Evolutionary conservation across 2,113 vertebrate genomes (phyloP).

Genomic region (Otus sunia): DNA sequence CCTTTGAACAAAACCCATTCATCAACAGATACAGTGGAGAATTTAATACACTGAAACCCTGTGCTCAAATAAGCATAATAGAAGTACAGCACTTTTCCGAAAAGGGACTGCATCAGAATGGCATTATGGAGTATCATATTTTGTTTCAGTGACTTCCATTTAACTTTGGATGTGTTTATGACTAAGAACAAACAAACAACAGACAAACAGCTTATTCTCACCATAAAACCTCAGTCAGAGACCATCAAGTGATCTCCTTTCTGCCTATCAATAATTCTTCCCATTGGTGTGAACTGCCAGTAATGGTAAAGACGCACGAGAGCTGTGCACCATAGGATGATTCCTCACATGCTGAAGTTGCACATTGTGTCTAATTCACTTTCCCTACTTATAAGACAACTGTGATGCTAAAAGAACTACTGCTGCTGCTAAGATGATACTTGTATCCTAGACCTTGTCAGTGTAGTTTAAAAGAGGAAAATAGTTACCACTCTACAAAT

Average conservation of each 20-base stretch:
- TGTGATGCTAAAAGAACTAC: background rate
- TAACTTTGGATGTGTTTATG: background rate
- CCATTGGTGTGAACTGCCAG: background rate
- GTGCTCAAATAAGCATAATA: background rate
- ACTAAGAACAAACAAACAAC: background rate
- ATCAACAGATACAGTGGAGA: background rate
- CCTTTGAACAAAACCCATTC: background rate
- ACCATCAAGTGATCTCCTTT: background rate
- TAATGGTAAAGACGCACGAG: background rate
- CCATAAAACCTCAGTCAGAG: background rate
- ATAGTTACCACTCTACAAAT: background rate
- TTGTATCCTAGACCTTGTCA: background rate
- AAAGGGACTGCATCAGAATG: background rate
- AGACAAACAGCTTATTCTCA: background rate
- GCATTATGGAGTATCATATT: background rate
- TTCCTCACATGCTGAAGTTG: background rate
- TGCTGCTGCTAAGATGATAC: background rate
- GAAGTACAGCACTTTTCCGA: background rate
- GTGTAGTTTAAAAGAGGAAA: background rate
- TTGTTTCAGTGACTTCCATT: background rate
- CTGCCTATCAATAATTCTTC: background rate
- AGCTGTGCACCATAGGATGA: background rate
- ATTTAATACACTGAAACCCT: background rate
- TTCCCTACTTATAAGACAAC: background rate
- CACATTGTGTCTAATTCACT: background rate